A percentile compares a stretch with the other conserved stretches of the same genome.
phyloP scores from a whole-genome alignment of 2,113 vertebrate species.

The Heterotilapia buettikoferi region DNA sequence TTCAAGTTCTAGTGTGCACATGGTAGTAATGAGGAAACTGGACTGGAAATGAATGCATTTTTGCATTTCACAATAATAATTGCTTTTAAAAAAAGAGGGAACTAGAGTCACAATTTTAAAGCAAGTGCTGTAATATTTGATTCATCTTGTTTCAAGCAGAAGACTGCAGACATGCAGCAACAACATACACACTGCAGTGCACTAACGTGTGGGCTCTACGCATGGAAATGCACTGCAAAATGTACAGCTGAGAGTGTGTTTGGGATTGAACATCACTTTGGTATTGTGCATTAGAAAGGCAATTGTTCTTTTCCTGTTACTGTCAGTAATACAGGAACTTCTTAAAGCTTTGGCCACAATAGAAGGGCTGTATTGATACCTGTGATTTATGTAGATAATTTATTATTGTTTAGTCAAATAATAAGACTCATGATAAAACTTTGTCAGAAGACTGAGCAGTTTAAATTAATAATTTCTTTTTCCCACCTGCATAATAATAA shows the following conservation, averaged over 20 bases:
- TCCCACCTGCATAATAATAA: background rate
- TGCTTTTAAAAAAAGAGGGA: background rate
- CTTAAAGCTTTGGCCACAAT: background rate
- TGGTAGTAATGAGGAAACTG: background rate
- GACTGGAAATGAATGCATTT: background rate
- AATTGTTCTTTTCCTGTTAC: background rate
- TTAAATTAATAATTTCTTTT: background rate
- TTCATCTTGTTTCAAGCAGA: background rate
- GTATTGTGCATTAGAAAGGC: background rate
- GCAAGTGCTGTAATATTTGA: background rate
- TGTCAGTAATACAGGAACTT: background rate
- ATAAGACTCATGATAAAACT: background rate
- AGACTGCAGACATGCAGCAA: background rate
- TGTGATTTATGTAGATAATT: background rate
- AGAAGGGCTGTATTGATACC: background rate
- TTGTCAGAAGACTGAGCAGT: background rate
- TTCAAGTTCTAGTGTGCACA: background rate
- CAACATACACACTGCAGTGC: background rate
- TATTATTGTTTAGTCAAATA: background rate
- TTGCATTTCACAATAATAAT: background rate
- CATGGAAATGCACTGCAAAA: background rate
- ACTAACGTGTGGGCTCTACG: background rate
- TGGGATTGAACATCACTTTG: background rate
- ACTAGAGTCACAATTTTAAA: background rate
- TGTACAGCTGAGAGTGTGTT: background rate